A percentile compares a stretch with the other conserved stretches of the same genome.
These are phyloP conservation scores for Parochlus steinenii DNA, from an alignment of 2,888 invertebrate species.

Conservation along the genomic window DNA sequence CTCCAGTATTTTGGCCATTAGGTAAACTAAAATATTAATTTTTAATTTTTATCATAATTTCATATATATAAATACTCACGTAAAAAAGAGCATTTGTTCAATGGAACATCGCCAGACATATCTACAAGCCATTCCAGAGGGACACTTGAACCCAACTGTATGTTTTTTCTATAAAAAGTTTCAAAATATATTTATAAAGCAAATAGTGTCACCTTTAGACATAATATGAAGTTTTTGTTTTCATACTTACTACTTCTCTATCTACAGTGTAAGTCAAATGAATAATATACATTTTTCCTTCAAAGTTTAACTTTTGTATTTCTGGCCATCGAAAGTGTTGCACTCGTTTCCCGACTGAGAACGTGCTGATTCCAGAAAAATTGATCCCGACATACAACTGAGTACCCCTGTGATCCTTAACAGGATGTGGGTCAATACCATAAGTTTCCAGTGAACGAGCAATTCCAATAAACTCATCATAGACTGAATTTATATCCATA, in stretches of 20 bases:
- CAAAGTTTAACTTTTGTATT: constrained; percentile 90
- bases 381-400: constrained; percentile 90
- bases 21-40: constrained; percentile 43
- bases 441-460: constrained; percentile 89
- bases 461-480: constrained; percentile 78
- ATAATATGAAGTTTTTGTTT: constrained; percentile 2
- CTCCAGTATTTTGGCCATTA: constrained; percentile 73
- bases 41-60: constrained; percentile 1
- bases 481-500: constrained; percentile 72
- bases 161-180: constrained; percentile 63
- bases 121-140: constrained; percentile 77
- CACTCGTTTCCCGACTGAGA: constrained; percentile 81
- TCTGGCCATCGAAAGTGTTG: constrained; percentile 95
- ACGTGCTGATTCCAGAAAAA: constrained; percentile 86
- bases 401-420: constrained; percentile 90
- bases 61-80: constrained; percentile 43
- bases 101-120: constrained; percentile 96
- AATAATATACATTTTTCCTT: constrained; percentile 94
- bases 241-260: constrained; percentile 25
- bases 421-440: constrained; percentile 94
- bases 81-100: constrained; percentile 95
- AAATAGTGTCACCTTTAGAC: constrained; percentile 11
- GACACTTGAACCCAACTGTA: constrained; percentile 91
- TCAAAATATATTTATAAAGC: constrained; percentile 14
- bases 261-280: constrained; percentile 79